Conservation (phyloP, 2,113 vertebrate genomes). For the Falcunculus frontatus region DNA sequence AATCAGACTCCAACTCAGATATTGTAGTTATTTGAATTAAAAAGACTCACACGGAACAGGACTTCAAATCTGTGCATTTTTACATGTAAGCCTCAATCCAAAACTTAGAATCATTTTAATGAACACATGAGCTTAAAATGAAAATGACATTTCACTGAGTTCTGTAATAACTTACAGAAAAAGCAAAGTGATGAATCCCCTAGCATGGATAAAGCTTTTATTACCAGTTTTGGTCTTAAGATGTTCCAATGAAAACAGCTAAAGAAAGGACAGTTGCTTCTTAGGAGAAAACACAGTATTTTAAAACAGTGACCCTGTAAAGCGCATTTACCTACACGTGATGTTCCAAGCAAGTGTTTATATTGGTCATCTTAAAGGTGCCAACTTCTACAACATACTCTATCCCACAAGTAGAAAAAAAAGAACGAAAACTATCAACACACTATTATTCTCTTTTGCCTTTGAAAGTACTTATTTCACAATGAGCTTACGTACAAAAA, state of each 20-base stretch:
- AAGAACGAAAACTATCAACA: not conserved
- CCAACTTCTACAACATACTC: not conserved
- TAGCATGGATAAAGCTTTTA: not conserved
- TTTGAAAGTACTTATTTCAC: not conserved
- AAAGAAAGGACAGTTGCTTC: not conserved
- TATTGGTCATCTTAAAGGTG: not conserved
- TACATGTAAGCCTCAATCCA: not conserved
- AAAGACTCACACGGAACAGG: not conserved
- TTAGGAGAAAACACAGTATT: not conserved
- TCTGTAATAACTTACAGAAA: not conserved
- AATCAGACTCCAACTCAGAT: not conserved
- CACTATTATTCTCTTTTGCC: not conserved
- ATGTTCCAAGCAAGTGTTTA: not conserved
- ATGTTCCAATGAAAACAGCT: not conserved
- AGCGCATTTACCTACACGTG: not conserved
- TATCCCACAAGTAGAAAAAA: not conserved
- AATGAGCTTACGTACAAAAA: not conserved
- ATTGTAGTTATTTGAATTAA: not conserved
- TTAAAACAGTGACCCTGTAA: not conserved
- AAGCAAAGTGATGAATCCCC: not conserved
- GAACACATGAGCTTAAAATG: not conserved
- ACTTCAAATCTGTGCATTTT: not conserved
- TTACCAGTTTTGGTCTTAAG: not conserved
- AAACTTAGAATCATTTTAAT: not conserved
- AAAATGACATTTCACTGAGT: not conserved